These are phyloP conservation scores for Acronicta alni DNA, from an alignment of 2,888 invertebrate genomes.

Conservation along the genomic window DNA sequence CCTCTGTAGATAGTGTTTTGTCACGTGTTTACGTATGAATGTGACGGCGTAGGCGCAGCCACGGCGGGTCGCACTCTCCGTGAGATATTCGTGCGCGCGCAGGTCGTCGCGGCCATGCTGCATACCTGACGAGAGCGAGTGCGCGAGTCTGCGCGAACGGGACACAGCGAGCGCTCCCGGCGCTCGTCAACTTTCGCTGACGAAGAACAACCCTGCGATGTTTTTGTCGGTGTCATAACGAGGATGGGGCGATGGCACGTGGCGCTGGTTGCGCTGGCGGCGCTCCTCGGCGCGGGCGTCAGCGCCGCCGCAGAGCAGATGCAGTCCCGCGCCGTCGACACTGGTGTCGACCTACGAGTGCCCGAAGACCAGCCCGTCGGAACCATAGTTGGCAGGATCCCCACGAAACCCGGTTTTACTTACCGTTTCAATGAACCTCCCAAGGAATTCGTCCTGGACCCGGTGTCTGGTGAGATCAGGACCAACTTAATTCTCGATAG, in stretches of 20 bases:
- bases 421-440: constrained; percentile 98
- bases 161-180: constrained; percentile 81
- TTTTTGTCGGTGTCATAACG: constrained; percentile 83
- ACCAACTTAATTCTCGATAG: constrained; percentile 95
- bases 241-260: constrained; percentile 86
- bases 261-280: constrained; percentile 84
- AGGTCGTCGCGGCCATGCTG: constrained; percentile 89
- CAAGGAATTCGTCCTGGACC: constrained; percentile 95
- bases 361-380: constrained; percentile 95
- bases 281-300: constrained; percentile 77
- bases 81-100: constrained; percentile 88
- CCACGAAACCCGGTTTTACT: constrained; percentile 95
- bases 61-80: constrained; percentile 85
- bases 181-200: constrained; percentile 78
- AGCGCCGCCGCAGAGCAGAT: constrained; percentile 90
- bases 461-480: constrained; percentile 94
- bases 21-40: constrained; percentile 88
- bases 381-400: constrained; percentile 95
- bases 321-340: constrained; percentile 96
- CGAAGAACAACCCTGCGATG: constrained; percentile 80
- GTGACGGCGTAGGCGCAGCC: constrained; percentile 87
- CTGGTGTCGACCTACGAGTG: constrained; percentile 95
- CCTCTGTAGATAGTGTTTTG: constrained; percentile 76
- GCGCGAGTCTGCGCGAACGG: constrained; percentile 86
- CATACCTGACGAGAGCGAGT: constrained; percentile 87